Conservation (phyloP, 2,888 invertebrate genomes). For the Dilophus febrilis region DNA sequence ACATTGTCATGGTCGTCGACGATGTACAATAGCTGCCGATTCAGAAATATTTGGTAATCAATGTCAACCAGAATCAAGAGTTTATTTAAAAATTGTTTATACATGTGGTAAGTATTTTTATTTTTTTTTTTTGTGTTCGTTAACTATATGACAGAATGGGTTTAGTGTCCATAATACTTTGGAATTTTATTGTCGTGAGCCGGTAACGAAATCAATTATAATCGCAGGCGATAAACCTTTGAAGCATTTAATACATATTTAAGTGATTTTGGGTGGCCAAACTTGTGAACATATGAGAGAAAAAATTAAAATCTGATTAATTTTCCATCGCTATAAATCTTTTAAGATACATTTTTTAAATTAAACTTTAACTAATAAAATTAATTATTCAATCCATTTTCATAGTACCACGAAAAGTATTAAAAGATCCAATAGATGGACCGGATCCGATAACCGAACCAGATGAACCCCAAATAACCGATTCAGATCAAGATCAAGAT, state of each 20-base stretch:
- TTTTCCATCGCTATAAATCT: no score
- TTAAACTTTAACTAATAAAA: no score
- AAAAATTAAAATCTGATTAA: background rate
- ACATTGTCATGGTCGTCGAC: slow-evolving; percentile 68
- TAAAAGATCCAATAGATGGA: slow-evolving; percentile 67
- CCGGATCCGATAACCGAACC: slow-evolving; percentile 48
- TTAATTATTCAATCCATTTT: background rate
- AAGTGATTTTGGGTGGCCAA: no score
- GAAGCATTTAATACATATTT: no score
- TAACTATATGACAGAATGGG: no score
- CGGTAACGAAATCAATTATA: no score
- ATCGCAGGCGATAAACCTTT: no score
- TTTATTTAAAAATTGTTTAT: slow-evolving; percentile 76
- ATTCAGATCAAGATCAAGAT: slow-evolving; percentile 34
- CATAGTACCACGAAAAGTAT: slow-evolving; percentile 65
- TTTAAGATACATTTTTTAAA: no score
- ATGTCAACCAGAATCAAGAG: slow-evolving; percentile 62
- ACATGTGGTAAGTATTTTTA: slow-evolving; percentile 57
- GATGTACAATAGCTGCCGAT: slow-evolving; percentile 68
- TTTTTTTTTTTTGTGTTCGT: background rate
- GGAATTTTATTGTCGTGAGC: no score
- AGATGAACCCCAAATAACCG: slow-evolving; percentile 48
- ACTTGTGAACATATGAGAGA: background rate
- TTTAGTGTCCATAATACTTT: no score
- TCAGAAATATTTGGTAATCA: slow-evolving; percentile 69